Percentiles rank a stretch among this genome's conserved stretches.
These are phyloP conservation scores for Probaryconus sp. DNA, from an alignment of 1,140 invertebrate genomes.

Conservation along the genomic window DNA sequence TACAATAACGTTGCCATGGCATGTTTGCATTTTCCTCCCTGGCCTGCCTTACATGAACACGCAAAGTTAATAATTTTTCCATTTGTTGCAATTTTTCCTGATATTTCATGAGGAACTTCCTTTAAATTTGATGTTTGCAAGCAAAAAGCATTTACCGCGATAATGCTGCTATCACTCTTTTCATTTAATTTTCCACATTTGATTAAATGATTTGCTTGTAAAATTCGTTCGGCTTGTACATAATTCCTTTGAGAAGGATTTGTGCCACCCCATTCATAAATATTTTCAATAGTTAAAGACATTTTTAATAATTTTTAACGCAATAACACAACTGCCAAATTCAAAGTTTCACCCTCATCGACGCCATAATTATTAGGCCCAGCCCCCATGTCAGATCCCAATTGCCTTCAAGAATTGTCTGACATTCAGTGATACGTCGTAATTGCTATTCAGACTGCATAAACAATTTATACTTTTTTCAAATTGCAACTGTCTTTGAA, in stretches of 20 bases:
- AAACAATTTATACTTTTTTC: background rate
- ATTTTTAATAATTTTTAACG: too few species aligned
- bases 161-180: background rate
- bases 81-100: slow-evolving; percentile 3
- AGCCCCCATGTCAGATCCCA: too few species aligned
- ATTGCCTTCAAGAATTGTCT: too few species aligned
- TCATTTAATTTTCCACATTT: slow-evolving; percentile 15
- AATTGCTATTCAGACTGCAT: too few species aligned
- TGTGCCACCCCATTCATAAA: slow-evolving; percentile 3
- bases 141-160: slow-evolving; percentile 12
- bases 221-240: slow-evolving; percentile 10
- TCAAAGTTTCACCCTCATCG: too few species aligned
- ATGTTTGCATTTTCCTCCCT: slow-evolving; percentile 21
- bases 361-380: too few species aligned
- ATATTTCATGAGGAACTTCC: slow-evolving; percentile 24
- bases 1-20: slow-evolving; percentile 16
- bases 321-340: too few species aligned
- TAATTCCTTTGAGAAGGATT: slow-evolving; percentile 4
- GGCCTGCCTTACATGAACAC: slow-evolving; percentile 29
- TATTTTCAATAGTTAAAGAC: background rate
- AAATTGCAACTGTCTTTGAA: background rate
- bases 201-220: slow-evolving; percentile 14
- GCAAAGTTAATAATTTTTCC: slow-evolving; percentile 7
- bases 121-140: slow-evolving; percentile 21
- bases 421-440: too few species aligned